Conservation (phyloP, 2,888 invertebrate species). For the Boloria selene region DNA sequence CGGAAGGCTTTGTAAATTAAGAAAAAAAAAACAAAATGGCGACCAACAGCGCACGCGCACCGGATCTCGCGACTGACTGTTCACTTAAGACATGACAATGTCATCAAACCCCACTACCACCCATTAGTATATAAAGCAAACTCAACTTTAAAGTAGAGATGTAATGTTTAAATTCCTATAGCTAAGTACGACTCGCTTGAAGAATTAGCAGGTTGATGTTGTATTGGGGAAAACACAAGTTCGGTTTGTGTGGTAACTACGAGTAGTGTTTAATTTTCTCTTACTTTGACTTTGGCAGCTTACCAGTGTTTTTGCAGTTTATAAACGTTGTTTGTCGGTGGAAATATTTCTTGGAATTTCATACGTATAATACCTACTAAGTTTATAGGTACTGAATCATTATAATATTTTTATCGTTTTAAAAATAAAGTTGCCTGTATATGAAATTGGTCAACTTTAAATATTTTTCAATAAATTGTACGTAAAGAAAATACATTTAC, state of each 20-base stretch:
- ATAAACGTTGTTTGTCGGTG: background rate
- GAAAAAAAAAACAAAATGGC: conserved; percentile 50
- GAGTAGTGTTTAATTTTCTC: conserved; percentile 28
- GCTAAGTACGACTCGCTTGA: conserved; percentile 44
- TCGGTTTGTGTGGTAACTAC: conserved; percentile 45
- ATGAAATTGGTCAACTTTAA: too few species aligned
- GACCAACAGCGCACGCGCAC: conserved; percentile 55
- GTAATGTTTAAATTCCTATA: conserved; percentile 19
- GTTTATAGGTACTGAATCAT: too few species aligned
- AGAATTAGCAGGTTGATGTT: conserved; percentile 62
- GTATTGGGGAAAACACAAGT: conserved; percentile 66
- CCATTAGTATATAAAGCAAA: conserved; percentile 37
- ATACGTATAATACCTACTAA: too few species aligned
- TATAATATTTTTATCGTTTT: too few species aligned
- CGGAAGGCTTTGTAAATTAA: conserved; percentile 28
- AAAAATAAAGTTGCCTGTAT: too few species aligned
- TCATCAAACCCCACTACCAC: conserved; percentile 61
- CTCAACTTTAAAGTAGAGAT: conserved; percentile 9
- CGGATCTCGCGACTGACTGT: conserved; percentile 70
- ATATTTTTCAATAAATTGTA: too few species aligned
- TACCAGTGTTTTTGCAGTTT: background rate
- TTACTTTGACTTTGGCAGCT: background rate
- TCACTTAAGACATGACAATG: conserved; percentile 62
- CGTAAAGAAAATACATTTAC: too few species aligned
- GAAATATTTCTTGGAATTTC: background rate